phyloP scores from a whole-genome alignment of 64 coral and sea anemone species.

The Acropora yongei region DNA sequence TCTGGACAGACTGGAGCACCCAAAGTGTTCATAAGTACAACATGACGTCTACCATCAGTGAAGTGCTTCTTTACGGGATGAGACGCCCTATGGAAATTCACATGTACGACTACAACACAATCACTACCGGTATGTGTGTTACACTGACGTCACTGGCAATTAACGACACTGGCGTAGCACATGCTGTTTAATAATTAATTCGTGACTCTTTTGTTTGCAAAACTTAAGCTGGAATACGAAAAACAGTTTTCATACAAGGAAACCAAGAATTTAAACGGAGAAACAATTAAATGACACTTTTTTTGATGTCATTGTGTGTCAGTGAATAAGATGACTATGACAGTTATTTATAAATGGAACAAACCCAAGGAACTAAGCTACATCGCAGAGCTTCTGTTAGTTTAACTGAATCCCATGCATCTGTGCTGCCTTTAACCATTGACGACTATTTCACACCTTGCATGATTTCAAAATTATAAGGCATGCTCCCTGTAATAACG shows the following conservation, averaged over 20 bases:
- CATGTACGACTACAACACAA: slow-evolving; percentile 13
- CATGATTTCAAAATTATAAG: background rate
- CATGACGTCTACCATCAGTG: slow-evolving; percentile 13
- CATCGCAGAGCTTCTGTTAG: background rate
- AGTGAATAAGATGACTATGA: background rate
- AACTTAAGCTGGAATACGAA: background rate
- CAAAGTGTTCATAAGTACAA: slow-evolving; percentile 48
- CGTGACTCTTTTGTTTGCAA: background rate
- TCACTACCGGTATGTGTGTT: slow-evolving; percentile 5
- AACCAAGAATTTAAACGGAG: background rate
- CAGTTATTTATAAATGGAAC: background rate
- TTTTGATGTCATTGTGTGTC: background rate
- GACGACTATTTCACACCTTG: background rate
- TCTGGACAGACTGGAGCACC: slow-evolving; percentile 53
- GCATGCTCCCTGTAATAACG: background rate
- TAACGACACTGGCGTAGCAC: background rate
- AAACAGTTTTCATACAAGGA: background rate
- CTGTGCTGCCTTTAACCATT: background rate
- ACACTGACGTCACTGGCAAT: background rate
- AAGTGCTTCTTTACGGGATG: slow-evolving; percentile 36
- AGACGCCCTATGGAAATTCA: slow-evolving; percentile 26
- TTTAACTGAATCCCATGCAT: background rate
- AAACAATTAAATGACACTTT: no score
- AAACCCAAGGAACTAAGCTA: background rate
- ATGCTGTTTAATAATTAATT: background rate